phyloP scores from a whole-genome alignment of 2,797 vertebrate genomes.

The Cossypha heuglini region DNA sequence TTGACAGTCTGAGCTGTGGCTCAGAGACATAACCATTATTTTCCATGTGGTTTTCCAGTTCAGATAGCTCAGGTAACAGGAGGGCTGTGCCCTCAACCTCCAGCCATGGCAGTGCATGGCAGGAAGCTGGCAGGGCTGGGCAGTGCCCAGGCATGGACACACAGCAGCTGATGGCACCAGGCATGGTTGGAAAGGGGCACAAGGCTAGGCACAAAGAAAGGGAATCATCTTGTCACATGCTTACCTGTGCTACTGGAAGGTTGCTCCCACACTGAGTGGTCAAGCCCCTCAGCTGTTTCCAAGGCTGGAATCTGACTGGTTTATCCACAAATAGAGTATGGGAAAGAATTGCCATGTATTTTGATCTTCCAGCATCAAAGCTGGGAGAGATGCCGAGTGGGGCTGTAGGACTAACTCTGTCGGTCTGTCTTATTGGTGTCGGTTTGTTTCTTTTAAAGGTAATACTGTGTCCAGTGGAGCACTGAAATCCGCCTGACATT shows the following conservation, averaged over 20 bases:
- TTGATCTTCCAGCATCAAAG: background rate
- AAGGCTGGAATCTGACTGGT: background rate
- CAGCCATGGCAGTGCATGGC: fast-evolving
- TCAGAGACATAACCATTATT: background rate
- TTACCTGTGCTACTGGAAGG: background rate
- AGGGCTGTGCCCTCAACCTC: fast-evolving
- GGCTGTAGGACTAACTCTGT: background rate
- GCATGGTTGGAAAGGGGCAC: background rate
- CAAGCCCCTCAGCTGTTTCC: background rate
- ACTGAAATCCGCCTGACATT: background rate
- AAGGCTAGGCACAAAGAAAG: background rate
- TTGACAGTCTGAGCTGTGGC: background rate
- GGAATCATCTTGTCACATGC: background rate
- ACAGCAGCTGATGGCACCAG: background rate
- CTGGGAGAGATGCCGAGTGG: background rate
- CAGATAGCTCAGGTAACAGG: background rate
- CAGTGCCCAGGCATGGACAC: fast-evolving
- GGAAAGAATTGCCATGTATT: background rate
- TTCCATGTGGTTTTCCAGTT: background rate
- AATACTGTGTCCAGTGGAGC: background rate
- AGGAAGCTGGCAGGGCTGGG: background rate
- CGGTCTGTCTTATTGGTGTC: background rate
- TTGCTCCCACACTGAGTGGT: fast-evolving
- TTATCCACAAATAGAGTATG: background rate
- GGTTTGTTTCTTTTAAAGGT: background rate